Base-by-base conservation (phyloP, 2,113 vertebrate genomes). In the Ahaetulla prasina region DNA sequence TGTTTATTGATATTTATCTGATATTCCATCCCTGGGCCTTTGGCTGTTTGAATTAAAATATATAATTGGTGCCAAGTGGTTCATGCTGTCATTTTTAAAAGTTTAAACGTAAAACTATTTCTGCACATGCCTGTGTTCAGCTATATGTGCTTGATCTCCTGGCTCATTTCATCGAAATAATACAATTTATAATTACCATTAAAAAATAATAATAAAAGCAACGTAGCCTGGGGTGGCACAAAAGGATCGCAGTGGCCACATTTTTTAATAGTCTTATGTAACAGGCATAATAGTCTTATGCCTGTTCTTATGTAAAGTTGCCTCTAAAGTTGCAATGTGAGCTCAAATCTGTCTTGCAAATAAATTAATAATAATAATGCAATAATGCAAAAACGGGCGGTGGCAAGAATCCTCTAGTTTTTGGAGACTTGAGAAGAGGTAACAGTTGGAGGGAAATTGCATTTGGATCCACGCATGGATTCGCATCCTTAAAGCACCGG, bases 81-180 rank as follows among this genome's bases (percentile, higher is more conserved):
- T 86, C 80, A 88, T 74, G 35, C 80, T 86, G 92, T 92, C 63
- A 80, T 92, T 92, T 88, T 89, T 89, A 85, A 85, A 90, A 18
- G 92, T 90, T 63, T 60, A 92, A 84, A 92, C 52, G 54, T 89
- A n/a, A 92, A 92, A 80, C 47, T 92, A 55, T 88, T 92, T 92
- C 55, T 86, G 54, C 90, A 54, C 92, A 92, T 92, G 88, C 63
- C 85, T 92, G 47, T 91, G 53, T 92, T 39, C 86, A 88, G 49
- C 52, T 89, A 55, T 87, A 86, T 92, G 87, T 92, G 80, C 53
- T 92, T 89, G 91, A 89, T 86, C 45, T 63, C 52, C 91, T 92
- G 63, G 88, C n/a, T 92, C 92, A 92, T 60, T 85, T 89, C 80
- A 85, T 89, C 88, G 63, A 60, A 88, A 63, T 89, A 92, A 50